phyloP scores from a whole-genome alignment of 2,113 vertebrate genomes.

The Struthidea cinerea region DNA sequence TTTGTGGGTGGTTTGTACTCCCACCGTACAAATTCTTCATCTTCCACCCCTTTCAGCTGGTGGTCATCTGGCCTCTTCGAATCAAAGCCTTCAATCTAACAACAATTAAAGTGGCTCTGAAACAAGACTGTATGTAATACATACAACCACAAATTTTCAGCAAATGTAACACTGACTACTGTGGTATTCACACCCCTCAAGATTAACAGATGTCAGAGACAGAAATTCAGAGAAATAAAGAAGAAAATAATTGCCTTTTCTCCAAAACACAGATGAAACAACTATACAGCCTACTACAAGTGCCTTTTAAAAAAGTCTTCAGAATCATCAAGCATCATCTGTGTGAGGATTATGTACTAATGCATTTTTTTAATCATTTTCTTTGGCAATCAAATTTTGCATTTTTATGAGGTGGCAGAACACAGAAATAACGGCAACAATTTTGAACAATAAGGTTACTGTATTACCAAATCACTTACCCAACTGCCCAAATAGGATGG shows the following conservation, averaged over 20 bases:
- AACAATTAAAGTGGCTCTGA: constrained; percentile 38
- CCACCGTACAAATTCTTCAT: constrained; percentile 86
- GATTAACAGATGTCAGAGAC: background rate
- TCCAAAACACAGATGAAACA: background rate
- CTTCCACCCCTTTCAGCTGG: constrained; percentile 84
- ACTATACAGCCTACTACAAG: background rate
- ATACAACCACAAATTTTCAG: background rate
- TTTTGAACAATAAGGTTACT: background rate
- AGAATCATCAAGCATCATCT: background rate
- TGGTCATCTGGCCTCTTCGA: constrained; percentile 91
- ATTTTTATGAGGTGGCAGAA: background rate
- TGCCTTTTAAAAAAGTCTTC: background rate
- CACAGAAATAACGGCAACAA: background rate
- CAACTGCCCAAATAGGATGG: constrained; percentile 91
- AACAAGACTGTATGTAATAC: background rate
- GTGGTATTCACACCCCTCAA: background rate
- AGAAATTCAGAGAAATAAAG: background rate
- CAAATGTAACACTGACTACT: background rate
- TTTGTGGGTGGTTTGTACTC: constrained; percentile 82
- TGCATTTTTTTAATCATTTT: background rate
- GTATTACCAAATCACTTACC: constrained; percentile 70
- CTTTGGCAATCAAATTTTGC: background rate
- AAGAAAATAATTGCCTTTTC: background rate
- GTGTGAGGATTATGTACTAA: background rate
- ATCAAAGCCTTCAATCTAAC: constrained; percentile 92